These are phyloP conservation scores for Panulirus ornatus DNA, from an alignment of 1,140 invertebrate species.

Conservation along the genomic window DNA sequence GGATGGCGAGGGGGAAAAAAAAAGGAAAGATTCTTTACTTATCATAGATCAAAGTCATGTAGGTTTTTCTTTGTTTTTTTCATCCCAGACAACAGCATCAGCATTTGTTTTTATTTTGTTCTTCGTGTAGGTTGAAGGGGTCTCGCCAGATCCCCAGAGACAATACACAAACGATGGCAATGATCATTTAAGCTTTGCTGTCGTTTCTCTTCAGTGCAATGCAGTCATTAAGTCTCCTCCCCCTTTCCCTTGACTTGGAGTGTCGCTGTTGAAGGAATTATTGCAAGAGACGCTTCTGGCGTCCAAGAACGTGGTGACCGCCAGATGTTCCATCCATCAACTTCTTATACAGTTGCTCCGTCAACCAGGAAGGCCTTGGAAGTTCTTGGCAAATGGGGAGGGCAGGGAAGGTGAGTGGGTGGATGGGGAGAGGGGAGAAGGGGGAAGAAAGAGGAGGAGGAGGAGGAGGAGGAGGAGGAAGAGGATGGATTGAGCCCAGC, in stretches of 20 bases:
- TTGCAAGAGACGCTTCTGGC: background rate
- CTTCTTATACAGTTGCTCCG: background rate
- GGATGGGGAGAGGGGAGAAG: background rate
- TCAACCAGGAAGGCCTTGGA: background rate
- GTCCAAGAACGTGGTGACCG: background rate
- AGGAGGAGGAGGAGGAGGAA: background rate
- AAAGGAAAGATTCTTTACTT: background rate
- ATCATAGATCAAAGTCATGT: too few relatives aligned
- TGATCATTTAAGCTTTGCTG: background rate
- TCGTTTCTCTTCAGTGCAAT: background rate
- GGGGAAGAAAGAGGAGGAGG: background rate
- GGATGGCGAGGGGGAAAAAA: too few relatives aligned
- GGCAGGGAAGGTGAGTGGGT: background rate
- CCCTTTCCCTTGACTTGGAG: background rate
- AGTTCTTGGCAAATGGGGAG: constrained; percentile 3
- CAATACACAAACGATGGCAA: too few relatives aligned
- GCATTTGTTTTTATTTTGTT: too few relatives aligned
- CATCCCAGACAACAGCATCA: too few relatives aligned
- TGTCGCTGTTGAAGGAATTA: background rate
- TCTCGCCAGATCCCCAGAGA: too few relatives aligned
- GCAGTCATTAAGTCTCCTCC: background rate
- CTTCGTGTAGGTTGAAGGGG: background rate
- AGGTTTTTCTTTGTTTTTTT: too few relatives aligned
- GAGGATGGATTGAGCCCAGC: background rate
- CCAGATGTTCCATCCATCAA: background rate